Evolutionary conservation across 2,888 invertebrate species (phyloP).

Genomic region (Eilema depressum): DNA sequence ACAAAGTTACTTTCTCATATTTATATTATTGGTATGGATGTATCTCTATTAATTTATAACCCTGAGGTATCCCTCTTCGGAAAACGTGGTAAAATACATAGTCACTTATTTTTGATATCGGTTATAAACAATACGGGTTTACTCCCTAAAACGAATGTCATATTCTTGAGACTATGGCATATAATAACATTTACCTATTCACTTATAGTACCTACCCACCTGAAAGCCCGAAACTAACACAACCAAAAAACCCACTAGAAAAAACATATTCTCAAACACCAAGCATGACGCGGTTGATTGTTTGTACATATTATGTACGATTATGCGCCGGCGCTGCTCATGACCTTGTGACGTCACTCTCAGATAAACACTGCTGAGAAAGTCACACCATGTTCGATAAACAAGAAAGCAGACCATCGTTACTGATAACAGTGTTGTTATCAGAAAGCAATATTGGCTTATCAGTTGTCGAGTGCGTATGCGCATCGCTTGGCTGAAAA

Average conservation of each 20-base stretch:
- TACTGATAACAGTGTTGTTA: constrained; percentile 49
- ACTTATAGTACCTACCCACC: no score
- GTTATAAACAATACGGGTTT: no score
- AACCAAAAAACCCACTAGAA: not conserved
- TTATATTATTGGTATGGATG: no score
- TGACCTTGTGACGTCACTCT: constrained; percentile 15
- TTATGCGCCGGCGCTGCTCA: not conserved
- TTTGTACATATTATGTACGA: not conserved
- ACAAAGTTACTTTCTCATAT: no score
- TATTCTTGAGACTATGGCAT: no score
- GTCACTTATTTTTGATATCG: no score
- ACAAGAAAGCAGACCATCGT: constrained; percentile 44
- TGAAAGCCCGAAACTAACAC: not conserved
- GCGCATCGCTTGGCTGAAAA: constrained; percentile 16
- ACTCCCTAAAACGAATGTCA: no score
- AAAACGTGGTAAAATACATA: no score
- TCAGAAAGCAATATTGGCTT: constrained; percentile 37
- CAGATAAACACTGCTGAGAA: constrained; percentile 8
- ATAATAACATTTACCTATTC: no score
- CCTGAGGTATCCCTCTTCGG: no score
- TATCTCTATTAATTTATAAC: no score
- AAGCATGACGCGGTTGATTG: not conserved
- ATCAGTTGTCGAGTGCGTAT: constrained; percentile 6
- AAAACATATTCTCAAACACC: not conserved
- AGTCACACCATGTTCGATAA: constrained; percentile 28